Base-by-base conservation (phyloP, 1,140 invertebrate species). In the Drosophila murphyi region DNA sequence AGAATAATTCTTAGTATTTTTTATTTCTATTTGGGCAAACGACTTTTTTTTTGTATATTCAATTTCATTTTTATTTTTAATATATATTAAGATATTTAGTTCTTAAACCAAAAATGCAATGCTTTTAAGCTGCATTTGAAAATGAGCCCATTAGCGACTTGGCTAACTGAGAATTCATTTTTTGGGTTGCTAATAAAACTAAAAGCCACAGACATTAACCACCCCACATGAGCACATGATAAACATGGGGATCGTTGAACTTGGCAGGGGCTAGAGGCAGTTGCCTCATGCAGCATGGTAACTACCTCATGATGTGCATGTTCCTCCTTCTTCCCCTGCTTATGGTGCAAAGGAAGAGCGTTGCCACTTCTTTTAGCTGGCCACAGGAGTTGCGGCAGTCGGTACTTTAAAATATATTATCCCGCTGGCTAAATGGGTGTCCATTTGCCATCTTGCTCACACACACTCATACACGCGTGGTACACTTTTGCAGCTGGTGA, bases 351-450 rank as follows among this genome's bases (percentile, higher is more conserved):
- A 55, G 37, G 34, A 7, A 34, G 32, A 37, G 51, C 51, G 54
- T 32, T 31, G 41, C 32, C 45, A 59, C 20, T 59, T 41, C 43
- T 45, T 48, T 29, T 28, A 20, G 55, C 39, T 51, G 62, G 54
- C 37, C 51, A 34, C 61, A 50, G 69, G 3, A 72, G 60, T 35
- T 50, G 47, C 54, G 10, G 7, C 5, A 52, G 31, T 78, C 60
- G 65, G 76, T 71, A 73, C 80, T 71, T 79, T 77, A 88, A 87
- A 87, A 87, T 77, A 57, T 72, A 83, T 88, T 83, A 80, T 79
- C 69, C 62, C 31, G 52, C 43, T 71, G 72, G 54, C 50, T 65
- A 59, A 70, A 64, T 64, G 64, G 37, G 43, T 50, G 48, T 39
- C 32, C 52, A 52, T 41, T 55, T 73, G 10, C 52, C 28, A 2